Evolutionary conservation across 30 jellyfish, hydroid and myxozoan genomes (phyloP).

Genomic region (Chironex yamaguchii): DNA sequence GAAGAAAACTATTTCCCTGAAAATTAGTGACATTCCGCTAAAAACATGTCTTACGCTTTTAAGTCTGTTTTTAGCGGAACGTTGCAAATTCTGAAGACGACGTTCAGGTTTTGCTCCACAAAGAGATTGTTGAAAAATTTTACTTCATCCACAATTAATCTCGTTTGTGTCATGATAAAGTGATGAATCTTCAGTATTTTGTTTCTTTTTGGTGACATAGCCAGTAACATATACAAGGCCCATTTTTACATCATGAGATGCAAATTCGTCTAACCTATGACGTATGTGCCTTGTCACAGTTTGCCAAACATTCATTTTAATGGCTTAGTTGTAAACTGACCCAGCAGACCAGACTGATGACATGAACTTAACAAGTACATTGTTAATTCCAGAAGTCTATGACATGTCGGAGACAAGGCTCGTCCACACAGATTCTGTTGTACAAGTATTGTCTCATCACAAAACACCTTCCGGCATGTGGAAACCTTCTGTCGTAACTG

Average conservation of each 20-base stretch:
- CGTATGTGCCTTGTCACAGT: neutral
- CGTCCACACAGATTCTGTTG: no score
- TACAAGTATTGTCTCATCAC: no score
- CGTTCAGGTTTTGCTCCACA: no score
- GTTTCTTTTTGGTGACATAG: neutral
- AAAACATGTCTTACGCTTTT: no score
- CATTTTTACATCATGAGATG: neutral
- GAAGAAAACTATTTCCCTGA: no score
- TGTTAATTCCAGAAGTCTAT: neutral
- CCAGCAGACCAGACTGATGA: neutral
- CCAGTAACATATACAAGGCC: neutral
- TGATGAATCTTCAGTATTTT: neutral
- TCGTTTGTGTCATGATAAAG: neutral
- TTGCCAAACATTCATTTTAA: neutral
- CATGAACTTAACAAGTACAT: neutral
- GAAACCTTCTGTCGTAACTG: neutral
- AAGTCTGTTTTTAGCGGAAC: no score
- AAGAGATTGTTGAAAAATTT: no score
- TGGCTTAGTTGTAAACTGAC: neutral
- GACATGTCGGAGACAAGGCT: neutral
- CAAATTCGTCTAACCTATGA: no score
- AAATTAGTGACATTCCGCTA: no score
- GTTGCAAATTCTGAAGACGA: no score
- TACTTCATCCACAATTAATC: neutral
- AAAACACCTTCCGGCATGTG: neutral